These are phyloP conservation scores for Hormaphis cornu DNA, from an alignment of 1,140 invertebrate species.

Conservation along the genomic window DNA sequence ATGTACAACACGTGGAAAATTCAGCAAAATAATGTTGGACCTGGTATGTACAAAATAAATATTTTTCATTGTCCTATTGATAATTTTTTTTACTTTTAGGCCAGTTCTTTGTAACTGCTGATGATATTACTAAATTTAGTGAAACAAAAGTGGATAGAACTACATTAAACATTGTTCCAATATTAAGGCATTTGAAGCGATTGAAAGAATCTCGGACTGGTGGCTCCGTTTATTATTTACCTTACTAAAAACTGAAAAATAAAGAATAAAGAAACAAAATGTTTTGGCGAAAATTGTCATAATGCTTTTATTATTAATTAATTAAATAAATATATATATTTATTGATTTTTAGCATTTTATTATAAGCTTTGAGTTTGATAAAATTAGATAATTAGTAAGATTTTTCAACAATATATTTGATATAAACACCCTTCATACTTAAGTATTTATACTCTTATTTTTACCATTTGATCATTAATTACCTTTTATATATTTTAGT, in stretches of 20 bases:
- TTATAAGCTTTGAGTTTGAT: no score
- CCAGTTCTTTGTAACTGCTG: slow-evolving; percentile 20
- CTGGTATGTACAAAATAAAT: neutral
- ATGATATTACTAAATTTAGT: slow-evolving; percentile 16
- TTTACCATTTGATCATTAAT: no score
- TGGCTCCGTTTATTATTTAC: slow-evolving; percentile 12
- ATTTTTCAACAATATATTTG: no score
- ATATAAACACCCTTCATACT: no score
- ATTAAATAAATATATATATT: no score
- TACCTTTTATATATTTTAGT: no score
- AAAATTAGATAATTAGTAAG: no score
- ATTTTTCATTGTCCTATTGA: neutral
- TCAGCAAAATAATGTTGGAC: slow-evolving; percentile 15
- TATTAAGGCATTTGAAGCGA: slow-evolving; percentile 26
- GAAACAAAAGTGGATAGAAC: slow-evolving; percentile 27
- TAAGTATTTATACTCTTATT: no score
- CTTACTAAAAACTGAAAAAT: neutral
- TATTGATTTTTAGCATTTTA: no score
- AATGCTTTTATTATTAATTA: neutral
- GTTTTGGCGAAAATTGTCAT: neutral
- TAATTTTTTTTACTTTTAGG: neutral
- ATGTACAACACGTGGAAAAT: slow-evolving; percentile 18
- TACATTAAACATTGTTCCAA: slow-evolving; percentile 19
- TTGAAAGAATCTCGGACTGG: slow-evolving; percentile 11
- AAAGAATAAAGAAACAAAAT: neutral